Evolutionary conservation across 1,140 invertebrate genomes (phyloP).

Genomic region (Zaprionus nigranus): DNA sequence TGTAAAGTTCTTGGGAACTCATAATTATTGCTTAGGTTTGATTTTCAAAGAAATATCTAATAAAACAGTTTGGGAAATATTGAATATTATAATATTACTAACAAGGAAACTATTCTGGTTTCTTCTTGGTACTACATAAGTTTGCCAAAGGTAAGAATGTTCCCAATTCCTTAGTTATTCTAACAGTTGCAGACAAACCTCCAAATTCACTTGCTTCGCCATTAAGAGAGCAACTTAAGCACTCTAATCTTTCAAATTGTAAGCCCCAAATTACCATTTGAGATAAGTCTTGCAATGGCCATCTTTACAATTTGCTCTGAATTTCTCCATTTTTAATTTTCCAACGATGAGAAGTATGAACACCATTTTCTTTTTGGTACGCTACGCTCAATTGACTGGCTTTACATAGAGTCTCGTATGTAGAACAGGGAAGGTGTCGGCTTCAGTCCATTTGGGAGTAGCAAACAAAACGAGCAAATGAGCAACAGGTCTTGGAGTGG

Average conservation of each 20-base stretch:
- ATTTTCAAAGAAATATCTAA: neutral
- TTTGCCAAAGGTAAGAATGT: too few species aligned
- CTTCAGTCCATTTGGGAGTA: slow-evolving; percentile 1
- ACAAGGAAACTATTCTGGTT: too few species aligned
- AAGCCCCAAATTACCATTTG: neutral
- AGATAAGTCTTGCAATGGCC: neutral
- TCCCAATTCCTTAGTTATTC: too few species aligned
- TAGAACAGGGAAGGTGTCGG: slow-evolving; percentile 14
- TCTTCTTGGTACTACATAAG: too few species aligned
- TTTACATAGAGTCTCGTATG: neutral
- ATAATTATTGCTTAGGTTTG: neutral
- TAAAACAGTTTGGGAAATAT: neutral
- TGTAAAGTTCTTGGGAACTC: neutral
- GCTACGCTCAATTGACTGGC: neutral
- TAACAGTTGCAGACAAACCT: neutral
- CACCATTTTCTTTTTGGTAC: slow-evolving; percentile 2
- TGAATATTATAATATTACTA: too few species aligned
- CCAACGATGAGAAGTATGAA: neutral
- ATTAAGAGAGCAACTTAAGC: neutral
- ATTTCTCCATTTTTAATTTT: neutral
- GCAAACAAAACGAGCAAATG: neutral
- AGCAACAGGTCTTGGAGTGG: slow-evolving; percentile 6
- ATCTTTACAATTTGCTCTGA: neutral
- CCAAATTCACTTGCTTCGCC: neutral
- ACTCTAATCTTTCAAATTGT: neutral